These are phyloP conservation scores for Tursiops truncatus DNA, from an alignment of 2,113 vertebrate species.

Conservation along the genomic window DNA sequence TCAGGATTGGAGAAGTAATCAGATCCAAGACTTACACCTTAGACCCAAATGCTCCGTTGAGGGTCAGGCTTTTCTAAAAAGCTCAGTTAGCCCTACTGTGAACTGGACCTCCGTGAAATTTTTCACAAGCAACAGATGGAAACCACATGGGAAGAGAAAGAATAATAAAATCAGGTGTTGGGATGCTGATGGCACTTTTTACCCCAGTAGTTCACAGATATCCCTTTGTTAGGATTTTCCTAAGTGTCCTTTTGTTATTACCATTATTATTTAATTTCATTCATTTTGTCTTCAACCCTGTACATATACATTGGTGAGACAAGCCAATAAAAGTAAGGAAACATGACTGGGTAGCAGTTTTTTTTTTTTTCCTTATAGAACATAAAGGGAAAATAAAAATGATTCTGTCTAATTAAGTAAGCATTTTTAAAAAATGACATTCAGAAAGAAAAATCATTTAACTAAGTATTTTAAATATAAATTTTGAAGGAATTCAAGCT, in stretches of 20 bases:
- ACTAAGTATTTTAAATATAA: not conserved
- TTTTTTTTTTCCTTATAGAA: not conserved
- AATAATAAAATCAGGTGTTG: constrained; percentile 77
- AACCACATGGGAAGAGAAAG: constrained; percentile 80
- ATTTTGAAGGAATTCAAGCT: not conserved
- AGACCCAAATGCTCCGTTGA: constrained; percentile 64
- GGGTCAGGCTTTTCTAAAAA: constrained; percentile 79
- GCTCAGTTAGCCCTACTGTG: constrained; percentile 81
- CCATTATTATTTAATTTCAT: not conserved
- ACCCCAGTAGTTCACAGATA: not conserved
- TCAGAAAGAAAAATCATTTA: not conserved
- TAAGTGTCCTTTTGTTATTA: not conserved
- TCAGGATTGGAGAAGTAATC: constrained; percentile 74
- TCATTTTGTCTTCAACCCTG: not conserved
- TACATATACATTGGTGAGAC: not conserved
- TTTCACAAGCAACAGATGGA: constrained; percentile 76
- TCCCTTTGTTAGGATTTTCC: constrained; percentile 9
- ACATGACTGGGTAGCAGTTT: not conserved
- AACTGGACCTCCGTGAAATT: constrained; percentile 64
- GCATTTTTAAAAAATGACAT: not conserved
- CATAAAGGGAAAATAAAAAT: not conserved
- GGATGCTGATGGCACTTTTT: constrained; percentile 61
- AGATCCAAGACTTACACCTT: constrained; percentile 76
- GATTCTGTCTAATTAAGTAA: not conserved
- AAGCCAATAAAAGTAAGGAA: not conserved